phyloP scores from a whole-genome alignment of 2,113 vertebrate genomes.

The human region DNA sequence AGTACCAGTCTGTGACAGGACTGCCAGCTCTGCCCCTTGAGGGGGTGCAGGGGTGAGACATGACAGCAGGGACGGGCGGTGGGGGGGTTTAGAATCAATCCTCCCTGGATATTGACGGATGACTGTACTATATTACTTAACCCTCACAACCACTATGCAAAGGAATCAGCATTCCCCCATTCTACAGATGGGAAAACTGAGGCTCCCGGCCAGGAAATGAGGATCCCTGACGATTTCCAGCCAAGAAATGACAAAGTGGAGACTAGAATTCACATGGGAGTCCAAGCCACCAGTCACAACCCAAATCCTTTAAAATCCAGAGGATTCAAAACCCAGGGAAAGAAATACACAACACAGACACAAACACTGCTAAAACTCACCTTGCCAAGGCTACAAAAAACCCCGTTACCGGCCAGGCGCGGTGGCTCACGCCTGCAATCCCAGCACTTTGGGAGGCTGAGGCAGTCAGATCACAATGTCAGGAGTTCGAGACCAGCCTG shows the following conservation, averaged over 20 bases:
- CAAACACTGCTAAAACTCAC: slow-evolving; percentile 16
- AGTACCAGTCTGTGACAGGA: slow-evolving; percentile 5
- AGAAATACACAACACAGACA: not conserved
- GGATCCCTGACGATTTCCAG: too few relatives aligned
- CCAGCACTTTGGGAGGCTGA: too few relatives aligned
- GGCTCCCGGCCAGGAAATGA: not conserved
- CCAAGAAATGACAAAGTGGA: not conserved
- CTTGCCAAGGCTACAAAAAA: slow-evolving; percentile 17
- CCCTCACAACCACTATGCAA: not conserved
- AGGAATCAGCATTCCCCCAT: not conserved
- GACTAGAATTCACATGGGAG: not conserved
- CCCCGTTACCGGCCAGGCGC: not conserved
- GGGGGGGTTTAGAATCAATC: not conserved
- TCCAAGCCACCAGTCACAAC: not conserved
- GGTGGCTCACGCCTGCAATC: too few relatives aligned
- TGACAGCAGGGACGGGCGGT: not conserved
- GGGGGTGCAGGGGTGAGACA: not conserved
- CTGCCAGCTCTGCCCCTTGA: not conserved
- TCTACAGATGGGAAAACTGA: not conserved
- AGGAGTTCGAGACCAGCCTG: too few relatives aligned
- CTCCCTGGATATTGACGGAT: not conserved
- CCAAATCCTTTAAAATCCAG: slow-evolving; percentile 28
- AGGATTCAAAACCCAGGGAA: not conserved
- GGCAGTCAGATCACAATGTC: too few relatives aligned
- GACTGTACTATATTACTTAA: not conserved